phyloP scores from a whole-genome alignment of 2,888 invertebrate species.

The Sarcophaga carnaria region DNA sequence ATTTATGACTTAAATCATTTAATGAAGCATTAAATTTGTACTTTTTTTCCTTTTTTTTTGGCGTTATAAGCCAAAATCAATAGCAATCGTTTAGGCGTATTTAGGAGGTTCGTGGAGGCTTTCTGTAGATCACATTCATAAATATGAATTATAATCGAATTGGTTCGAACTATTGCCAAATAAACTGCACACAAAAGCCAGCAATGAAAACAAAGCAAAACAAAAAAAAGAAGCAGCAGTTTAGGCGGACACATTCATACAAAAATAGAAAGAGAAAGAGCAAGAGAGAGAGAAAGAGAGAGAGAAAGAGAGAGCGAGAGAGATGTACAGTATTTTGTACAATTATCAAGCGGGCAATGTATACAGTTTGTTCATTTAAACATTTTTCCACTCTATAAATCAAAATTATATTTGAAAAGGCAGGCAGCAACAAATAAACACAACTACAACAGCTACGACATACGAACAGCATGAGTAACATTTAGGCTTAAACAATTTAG shows the following conservation, averaged over 20 bases:
- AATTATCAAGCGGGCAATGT: neutral
- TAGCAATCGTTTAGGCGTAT: neutral
- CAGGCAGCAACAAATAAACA: neutral
- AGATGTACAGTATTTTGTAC: neutral
- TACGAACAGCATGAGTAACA: neutral
- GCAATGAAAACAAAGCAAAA: neutral
- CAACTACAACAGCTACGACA: neutral
- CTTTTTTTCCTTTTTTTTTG: neutral
- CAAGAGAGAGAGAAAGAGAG: neutral
- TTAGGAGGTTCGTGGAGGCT: neutral
- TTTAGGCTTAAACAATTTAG: constrained; percentile 18
- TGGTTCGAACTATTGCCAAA: constrained; percentile 49
- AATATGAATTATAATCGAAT: constrained; percentile 55
- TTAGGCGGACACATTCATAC: neutral
- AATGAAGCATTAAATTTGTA: constrained; percentile 14
- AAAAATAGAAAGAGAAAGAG: neutral
- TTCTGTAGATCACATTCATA: constrained; percentile 31
- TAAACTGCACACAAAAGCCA: neutral
- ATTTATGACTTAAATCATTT: neutral
- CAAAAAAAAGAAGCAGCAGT: neutral
- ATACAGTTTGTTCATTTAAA: constrained; percentile 38
- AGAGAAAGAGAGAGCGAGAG: neutral
- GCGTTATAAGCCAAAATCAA: neutral
- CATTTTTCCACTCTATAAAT: constrained; percentile 58
- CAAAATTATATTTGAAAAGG: constrained; percentile 49